Evolutionary conservation across 2,113 vertebrate genomes (phyloP), one percentile per base, ranked within the genome.

Genomic region (Gavia stellata): DNA sequence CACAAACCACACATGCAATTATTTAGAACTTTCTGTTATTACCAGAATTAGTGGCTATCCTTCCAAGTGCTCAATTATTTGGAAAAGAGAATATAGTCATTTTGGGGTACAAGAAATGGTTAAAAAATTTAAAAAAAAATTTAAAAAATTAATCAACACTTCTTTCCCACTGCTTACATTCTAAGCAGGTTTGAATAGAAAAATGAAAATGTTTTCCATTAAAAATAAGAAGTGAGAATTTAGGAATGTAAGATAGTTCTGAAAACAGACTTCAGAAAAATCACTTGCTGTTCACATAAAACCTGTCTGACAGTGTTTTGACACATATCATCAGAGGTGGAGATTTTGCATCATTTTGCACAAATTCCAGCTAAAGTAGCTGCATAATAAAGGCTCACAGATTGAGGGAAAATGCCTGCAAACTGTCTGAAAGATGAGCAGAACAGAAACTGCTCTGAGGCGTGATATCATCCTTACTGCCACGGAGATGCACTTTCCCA

Each of bases 251-350:
- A 88, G 77, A 79, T 38, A 82, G 71, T 53, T 92, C 94, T 92
- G 90, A 85, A 96, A 88, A 92, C 79, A 96, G 62, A 93, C 90
- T 93, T 90, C 67, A 94, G 70, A 91, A 94, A 92, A 97, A 93
- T 92, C 79, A 90, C 88, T 95, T 86, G 70, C 90, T 88, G n/a
- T 86, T 95, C 94, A 91, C 61, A 92, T 52, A 92, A 89, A 96
- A 91, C 38, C 72, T 70, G 92, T 93, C 96, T 96, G 96, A 96
- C 94, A 95, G 89, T 94, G 83, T 97, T 97, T 97, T 97, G 96
- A 96, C 95, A 96, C n/a, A 47, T 86, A 94, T 73, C 78, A 87
- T 87, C 86, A 92, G 83, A 97, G 89, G 93, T 95, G 89, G 88
- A 92, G 83, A 95, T 92, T 92, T 88, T 83, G 66, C 75, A 96